Conservation (phyloP, 2,113 vertebrate genomes). For the Plectropomus leopardus region DNA sequence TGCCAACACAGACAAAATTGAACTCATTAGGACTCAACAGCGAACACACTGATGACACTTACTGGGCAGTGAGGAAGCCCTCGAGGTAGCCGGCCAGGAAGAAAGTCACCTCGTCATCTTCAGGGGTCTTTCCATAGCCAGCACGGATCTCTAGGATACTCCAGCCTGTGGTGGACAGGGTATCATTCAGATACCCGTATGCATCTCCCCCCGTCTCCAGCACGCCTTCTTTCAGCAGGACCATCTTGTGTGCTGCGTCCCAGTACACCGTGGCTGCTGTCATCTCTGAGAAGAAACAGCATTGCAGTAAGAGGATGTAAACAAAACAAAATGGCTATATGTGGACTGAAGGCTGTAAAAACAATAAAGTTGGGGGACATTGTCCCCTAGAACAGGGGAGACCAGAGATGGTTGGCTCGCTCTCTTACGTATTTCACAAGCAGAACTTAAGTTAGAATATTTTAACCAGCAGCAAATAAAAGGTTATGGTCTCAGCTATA, state of each 20-base stretch:
- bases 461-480: no score
- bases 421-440: no score
- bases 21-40: background rate
- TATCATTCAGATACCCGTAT: slow-evolving; percentile 91
- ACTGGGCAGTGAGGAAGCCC: slow-evolving; percentile 92
- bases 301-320: background rate
- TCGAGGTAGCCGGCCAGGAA: slow-evolving; percentile 92
- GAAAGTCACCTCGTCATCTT: slow-evolving; percentile 88
- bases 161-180: slow-evolving; percentile 88
- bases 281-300: slow-evolving; percentile 46
- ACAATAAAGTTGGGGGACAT: background rate
- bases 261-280: slow-evolving; percentile 89
- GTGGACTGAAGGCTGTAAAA: background rate
- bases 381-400: no score
- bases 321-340: background rate
- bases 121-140: slow-evolving; percentile 86
- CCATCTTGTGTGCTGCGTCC: slow-evolving; percentile 81
- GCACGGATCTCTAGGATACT: slow-evolving; percentile 90
- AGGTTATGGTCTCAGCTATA: no score
- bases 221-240: slow-evolving; percentile 82
- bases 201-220: slow-evolving; percentile 88
- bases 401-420: no score
- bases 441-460: no score
- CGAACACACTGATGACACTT: slow-evolving; percentile 75
- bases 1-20: background rate